Base-by-base conservation (phyloP, 1,140 invertebrate genomes). In the Drosophila aff. region DNA sequence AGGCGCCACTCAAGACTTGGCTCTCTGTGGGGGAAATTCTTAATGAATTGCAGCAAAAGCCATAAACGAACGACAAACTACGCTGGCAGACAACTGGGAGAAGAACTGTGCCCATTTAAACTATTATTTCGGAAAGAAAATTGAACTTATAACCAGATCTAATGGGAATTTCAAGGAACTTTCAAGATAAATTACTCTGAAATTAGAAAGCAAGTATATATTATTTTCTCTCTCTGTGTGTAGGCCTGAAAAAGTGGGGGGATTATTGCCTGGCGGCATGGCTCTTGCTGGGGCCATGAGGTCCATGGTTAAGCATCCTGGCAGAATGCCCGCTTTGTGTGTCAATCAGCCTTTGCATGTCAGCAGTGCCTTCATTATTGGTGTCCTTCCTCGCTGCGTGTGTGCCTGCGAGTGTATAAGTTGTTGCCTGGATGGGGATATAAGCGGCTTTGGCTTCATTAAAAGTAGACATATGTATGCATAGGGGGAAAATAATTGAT, bases 311-410 rank as follows among this genome's bases (percentile, higher is more conserved):
- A 64, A 52, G 47, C 72, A 68, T 61, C 49, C 74, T 61, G 72
- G 74, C 64, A 68, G 47, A 62, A 68, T 57, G 74, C 38, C 44
- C 40, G 81, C 76, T 90, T 90, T 87, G 77, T 84, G 53, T 87
- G 85, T 90, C 84, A 90, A 84, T 90, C 85, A 87, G 84, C 69
- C 80, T 84, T 84, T 84, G 63, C 81, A 69, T 90, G 84, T 89
- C 84, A 66, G 62, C 46, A 64, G 49, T 13, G 57, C 63, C 67
- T 74, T 65, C 81, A 65, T 84, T 73, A 69, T 50, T 28, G 47
- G 23, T 28, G 63, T 67, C 43, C 31, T 63, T 38, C 18, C 52
- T 13, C 13, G 2, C 1, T 46, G 41, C 7, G n/a, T 43, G 41
- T n/a, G 36, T 59, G 36, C 28, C 28, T 62, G 67, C 18, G 26